Evolutionary conservation across 2,113 vertebrate genomes (phyloP).

Genomic region (Agapornis roseicollis): DNA sequence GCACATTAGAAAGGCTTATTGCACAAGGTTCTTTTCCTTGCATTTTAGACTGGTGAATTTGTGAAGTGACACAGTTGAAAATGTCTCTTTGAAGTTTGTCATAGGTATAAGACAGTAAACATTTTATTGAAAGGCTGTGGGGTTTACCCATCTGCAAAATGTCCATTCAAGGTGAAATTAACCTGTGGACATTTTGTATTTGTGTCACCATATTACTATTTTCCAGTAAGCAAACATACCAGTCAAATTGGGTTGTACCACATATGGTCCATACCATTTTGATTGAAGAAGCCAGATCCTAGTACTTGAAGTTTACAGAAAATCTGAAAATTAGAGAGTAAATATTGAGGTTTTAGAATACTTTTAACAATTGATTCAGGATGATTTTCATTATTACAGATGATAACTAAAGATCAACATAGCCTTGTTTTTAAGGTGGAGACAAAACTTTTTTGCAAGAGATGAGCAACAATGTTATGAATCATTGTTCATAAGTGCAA

Average conservation of each 20-base stretch:
- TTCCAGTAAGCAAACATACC: not conserved
- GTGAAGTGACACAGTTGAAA: not conserved
- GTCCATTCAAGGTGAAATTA: not conserved
- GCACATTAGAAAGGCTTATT: not conserved
- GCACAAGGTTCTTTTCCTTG: not conserved
- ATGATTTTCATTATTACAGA: not conserved
- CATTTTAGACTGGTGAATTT: not conserved
- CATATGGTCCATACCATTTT: not conserved
- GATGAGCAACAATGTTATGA: not conserved
- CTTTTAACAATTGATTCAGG: not conserved
- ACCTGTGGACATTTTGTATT: not conserved
- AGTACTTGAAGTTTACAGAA: not conserved
- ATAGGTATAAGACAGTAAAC: not conserved
- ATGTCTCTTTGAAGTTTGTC: not conserved
- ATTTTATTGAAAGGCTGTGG: not conserved
- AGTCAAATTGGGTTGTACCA: not conserved
- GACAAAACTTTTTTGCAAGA: not conserved
- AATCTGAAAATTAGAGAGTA: not conserved
- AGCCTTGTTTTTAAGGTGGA: not conserved
- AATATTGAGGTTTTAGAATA: not conserved
- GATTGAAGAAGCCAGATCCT: not conserved
- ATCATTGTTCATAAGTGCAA: not conserved
- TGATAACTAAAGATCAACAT: not conserved
- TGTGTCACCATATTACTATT: not conserved
- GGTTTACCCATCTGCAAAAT: not conserved